These are phyloP conservation scores for Micrastur ruficollis DNA, from an alignment of 2,797 vertebrate genomes.

Conservation along the genomic window DNA sequence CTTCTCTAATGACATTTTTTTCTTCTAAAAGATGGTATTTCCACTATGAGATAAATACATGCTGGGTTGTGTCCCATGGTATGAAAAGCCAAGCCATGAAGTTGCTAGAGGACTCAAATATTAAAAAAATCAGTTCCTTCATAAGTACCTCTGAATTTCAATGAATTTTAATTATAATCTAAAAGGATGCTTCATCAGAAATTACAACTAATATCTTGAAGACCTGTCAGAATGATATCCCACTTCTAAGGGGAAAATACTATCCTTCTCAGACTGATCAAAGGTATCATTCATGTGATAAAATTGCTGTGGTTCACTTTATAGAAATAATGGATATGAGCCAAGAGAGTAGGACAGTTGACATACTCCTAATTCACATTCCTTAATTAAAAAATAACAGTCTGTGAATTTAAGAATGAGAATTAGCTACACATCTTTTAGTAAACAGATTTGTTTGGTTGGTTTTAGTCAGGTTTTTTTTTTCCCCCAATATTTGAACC, in stretches of 20 bases:
- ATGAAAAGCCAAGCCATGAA: not conserved
- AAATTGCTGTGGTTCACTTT: not conserved
- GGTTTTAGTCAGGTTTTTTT: not conserved
- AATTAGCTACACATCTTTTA: not conserved
- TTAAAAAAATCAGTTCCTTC: not conserved
- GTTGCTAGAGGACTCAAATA: not conserved
- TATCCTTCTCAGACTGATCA: accelerated
- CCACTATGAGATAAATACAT: not conserved
- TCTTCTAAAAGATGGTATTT: not conserved
- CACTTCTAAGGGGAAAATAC: not conserved
- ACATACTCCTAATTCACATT: not conserved
- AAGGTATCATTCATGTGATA: not conserved
- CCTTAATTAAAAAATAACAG: not conserved
- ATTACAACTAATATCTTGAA: not conserved
- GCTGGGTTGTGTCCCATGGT: not conserved
- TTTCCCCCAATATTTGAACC: not conserved
- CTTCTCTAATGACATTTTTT: not conserved
- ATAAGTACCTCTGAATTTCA: not conserved
- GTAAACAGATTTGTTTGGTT: not conserved
- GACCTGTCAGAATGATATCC: not conserved
- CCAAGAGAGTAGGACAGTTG: not conserved
- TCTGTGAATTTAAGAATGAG: not conserved
- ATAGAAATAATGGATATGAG: not conserved
- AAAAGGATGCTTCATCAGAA: not conserved
- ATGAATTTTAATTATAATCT: not conserved